These are phyloP conservation scores for Tineola bisselliella DNA, from an alignment of 2,888 invertebrate genomes.

Conservation along the genomic window DNA sequence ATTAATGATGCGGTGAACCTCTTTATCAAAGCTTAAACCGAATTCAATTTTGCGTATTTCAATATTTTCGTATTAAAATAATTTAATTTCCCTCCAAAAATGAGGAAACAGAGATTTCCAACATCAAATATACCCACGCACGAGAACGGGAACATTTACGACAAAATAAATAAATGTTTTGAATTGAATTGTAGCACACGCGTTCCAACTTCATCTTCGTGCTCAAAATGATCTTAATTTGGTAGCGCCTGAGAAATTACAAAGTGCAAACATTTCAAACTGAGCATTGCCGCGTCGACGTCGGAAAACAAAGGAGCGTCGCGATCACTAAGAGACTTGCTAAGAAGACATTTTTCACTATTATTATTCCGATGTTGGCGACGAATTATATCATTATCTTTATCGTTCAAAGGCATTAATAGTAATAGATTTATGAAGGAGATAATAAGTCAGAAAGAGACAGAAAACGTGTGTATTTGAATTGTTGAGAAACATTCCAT, in stretches of 20 bases:
- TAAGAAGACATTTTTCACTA: background rate
- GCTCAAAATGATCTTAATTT: background rate
- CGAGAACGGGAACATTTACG: background rate
- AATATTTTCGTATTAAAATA: too few species aligned
- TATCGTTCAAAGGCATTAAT: too few species aligned
- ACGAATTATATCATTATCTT: too few species aligned
- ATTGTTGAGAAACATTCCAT: too few species aligned
- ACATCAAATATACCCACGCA: background rate
- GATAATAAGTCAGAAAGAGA: too few species aligned
- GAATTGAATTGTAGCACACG: conserved; percentile 9
- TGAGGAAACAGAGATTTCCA: background rate
- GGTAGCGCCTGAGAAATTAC: conserved; percentile 8
- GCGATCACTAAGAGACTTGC: background rate
- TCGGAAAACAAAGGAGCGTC: conserved; percentile 2
- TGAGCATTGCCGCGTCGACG: background rate
- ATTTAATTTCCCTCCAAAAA: background rate
- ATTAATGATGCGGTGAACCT: too few species aligned
- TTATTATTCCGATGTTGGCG: background rate
- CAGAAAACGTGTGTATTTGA: too few species aligned
- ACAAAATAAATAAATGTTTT: conserved; percentile 10
- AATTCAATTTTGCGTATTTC: background rate
- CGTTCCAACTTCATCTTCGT: background rate
- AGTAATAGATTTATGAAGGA: too few species aligned
- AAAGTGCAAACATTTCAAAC: background rate
- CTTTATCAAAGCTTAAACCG: too few species aligned